Percentiles rank a stretch among this genome's conserved stretches.
Conservation (phyloP, 2,113 vertebrate genomes). For the Ptilonorhynchus violaceus region DNA sequence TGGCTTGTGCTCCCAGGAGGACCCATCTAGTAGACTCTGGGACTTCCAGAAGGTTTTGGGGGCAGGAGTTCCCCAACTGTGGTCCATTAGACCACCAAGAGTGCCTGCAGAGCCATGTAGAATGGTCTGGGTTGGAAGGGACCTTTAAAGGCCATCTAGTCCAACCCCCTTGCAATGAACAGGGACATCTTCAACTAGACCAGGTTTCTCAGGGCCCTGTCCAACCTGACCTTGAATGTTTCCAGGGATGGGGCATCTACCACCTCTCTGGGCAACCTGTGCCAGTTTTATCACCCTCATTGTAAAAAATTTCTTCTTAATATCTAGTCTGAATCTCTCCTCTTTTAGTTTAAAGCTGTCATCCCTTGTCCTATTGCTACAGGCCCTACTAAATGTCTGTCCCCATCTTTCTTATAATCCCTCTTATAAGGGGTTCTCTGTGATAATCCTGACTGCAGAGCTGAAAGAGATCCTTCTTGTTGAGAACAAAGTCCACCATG, state of each 20-base stretch:
- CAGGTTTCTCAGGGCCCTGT: neutral
- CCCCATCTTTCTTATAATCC: neutral
- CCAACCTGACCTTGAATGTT: neutral
- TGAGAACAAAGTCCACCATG: neutral
- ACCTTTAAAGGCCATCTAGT: neutral
- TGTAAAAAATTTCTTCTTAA: neutral
- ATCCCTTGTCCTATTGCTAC: neutral
- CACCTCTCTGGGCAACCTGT: neutral
- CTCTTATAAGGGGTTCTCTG: neutral
- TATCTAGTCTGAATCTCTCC: neutral
- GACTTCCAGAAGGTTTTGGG: neutral
- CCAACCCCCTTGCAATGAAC: neutral
- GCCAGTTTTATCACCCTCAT: neutral
- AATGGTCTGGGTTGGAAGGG: neutral
- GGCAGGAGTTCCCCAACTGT: neutral
- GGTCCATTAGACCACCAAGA: neutral
- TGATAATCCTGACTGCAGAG: fast-evolving
- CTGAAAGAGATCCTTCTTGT: neutral
- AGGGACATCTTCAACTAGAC: neutral
- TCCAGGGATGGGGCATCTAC: neutral
- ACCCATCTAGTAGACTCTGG: neutral
- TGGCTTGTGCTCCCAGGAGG: neutral
- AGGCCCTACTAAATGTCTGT: neutral
- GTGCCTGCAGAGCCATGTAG: neutral
- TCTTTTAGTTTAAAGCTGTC: neutral